These are phyloP conservation scores for Rhinolophus sinicus DNA, from an alignment of 2,113 vertebrate genomes.

Conservation along the genomic window DNA sequence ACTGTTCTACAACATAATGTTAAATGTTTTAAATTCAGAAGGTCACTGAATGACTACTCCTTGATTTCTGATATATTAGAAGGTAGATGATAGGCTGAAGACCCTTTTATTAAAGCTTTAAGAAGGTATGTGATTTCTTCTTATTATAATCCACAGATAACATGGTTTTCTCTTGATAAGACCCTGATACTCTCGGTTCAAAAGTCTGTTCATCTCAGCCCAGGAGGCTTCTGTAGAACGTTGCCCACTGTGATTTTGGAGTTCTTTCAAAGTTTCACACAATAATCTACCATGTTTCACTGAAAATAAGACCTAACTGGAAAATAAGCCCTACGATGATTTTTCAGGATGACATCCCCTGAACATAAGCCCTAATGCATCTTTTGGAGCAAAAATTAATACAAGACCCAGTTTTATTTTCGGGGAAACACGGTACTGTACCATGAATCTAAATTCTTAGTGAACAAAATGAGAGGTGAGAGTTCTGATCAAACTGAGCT, in stretches of 20 bases:
- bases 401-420: too few relatives aligned
- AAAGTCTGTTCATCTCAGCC: not conserved
- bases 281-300: not conserved
- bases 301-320: too few relatives aligned
- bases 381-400: too few relatives aligned
- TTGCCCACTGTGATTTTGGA: not conserved
- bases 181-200: not conserved
- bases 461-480: not conserved
- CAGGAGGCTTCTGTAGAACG: not conserved
- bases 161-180: not conserved
- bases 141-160: not conserved
- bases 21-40: constrained; percentile 1
- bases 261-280: not conserved
- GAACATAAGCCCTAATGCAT: too few relatives aligned
- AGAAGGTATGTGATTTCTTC: not conserved
- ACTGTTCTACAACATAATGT: not conserved
- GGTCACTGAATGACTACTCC: not conserved
- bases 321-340: too few relatives aligned
- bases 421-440: not conserved
- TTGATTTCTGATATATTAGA: not conserved
- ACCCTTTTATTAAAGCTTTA: not conserved
- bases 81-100: not conserved
- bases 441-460: not conserved
- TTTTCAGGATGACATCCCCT: too few relatives aligned
- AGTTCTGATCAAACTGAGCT: not conserved